phyloP scores from a whole-genome alignment of 2,797 vertebrate species.

The Eurystomus glaucurus region DNA sequence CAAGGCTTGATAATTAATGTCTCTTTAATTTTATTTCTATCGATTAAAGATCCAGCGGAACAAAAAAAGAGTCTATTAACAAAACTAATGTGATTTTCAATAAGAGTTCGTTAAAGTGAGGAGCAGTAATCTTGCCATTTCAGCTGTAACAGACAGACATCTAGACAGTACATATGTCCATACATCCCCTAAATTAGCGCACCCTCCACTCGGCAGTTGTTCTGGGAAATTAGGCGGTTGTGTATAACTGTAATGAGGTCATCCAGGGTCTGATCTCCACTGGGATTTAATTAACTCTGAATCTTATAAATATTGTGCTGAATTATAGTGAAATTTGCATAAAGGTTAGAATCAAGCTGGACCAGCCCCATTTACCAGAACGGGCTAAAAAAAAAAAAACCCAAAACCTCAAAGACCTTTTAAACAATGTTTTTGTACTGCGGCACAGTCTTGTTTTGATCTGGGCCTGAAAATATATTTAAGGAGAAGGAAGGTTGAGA shows the following conservation, averaged over 20 bases:
- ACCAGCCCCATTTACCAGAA: slow-evolving; percentile 54
- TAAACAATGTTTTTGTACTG: slow-evolving; percentile 35
- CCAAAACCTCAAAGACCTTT: slow-evolving; percentile 18
- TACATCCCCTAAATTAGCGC: slow-evolving; percentile 63
- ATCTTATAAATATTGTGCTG: slow-evolving; percentile 83
- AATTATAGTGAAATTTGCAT: slow-evolving; percentile 80
- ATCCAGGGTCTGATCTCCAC: slow-evolving; percentile 80
- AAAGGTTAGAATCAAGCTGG: slow-evolving; percentile 75
- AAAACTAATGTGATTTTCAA: slow-evolving; percentile 73
- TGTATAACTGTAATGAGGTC: slow-evolving; percentile 82
- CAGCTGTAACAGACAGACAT: slow-evolving; percentile 63
- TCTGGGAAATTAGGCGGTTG: slow-evolving; percentile 78
- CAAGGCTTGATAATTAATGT: slow-evolving; percentile 68
- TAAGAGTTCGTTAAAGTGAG: slow-evolving; percentile 28
- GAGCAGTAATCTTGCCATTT: slow-evolving; percentile 5
- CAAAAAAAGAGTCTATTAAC: slow-evolving; percentile 67
- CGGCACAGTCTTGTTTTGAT: slow-evolving; percentile 48
- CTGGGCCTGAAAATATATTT: slow-evolving; percentile 52
- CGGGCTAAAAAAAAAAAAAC: background rate
- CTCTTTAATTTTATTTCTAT: slow-evolving; percentile 76
- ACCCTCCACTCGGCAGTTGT: slow-evolving; percentile 61
- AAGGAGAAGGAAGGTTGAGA: slow-evolving; percentile 46
- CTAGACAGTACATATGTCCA: slow-evolving; percentile 68
- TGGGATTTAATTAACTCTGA: slow-evolving; percentile 83
- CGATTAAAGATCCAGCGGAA: slow-evolving; percentile 66